A percentile compares a stretch with the other conserved stretches of the same genome.
phyloP scores from a whole-genome alignment of 2,888 invertebrate genomes.

The Amaurobius ferox region DNA sequence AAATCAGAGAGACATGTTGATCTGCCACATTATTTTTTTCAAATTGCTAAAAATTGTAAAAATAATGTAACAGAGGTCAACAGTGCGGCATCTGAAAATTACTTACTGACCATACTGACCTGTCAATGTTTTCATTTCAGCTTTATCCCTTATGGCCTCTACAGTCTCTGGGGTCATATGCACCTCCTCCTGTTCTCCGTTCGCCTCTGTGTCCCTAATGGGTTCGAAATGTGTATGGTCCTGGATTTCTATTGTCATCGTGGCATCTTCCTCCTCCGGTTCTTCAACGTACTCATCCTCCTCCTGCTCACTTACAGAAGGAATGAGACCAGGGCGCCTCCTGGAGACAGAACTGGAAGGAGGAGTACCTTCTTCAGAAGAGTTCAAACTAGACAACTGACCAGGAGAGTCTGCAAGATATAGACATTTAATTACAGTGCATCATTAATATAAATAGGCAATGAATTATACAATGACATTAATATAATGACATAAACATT shows the following conservation, averaged over 20 bases:
- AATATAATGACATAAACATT: too few relatives aligned
- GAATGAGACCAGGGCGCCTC: slow-evolving; percentile 44
- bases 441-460: too few relatives aligned
- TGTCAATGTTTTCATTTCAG: slow-evolving; percentile 38
- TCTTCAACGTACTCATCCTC: slow-evolving; percentile 59
- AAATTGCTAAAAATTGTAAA: too few relatives aligned
- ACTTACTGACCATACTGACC: too few relatives aligned
- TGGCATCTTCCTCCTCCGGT: slow-evolving; percentile 24
- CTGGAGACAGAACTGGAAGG: neutral
- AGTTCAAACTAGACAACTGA: slow-evolving; percentile 50
- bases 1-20: too few relatives aligned
- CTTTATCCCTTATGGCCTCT: slow-evolving; percentile 23
- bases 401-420: slow-evolving; percentile 42
- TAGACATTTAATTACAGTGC: too few relatives aligned
- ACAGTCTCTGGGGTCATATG: slow-evolving; percentile 30
- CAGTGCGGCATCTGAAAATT: too few relatives aligned
- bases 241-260: slow-evolving; percentile 52
- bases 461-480: too few relatives aligned
- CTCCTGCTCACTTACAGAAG: slow-evolving; percentile 63
- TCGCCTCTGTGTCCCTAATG: slow-evolving; percentile 19
- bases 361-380: slow-evolving; percentile 48
- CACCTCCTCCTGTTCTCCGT: slow-evolving; percentile 40
- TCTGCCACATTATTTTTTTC: too few relatives aligned
- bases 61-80: too few relatives aligned
- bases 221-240: slow-evolving; percentile 63